Evolutionary conservation across 2,888 invertebrate genomes (phyloP).

Genomic region (Leucoma salicis): DNA sequence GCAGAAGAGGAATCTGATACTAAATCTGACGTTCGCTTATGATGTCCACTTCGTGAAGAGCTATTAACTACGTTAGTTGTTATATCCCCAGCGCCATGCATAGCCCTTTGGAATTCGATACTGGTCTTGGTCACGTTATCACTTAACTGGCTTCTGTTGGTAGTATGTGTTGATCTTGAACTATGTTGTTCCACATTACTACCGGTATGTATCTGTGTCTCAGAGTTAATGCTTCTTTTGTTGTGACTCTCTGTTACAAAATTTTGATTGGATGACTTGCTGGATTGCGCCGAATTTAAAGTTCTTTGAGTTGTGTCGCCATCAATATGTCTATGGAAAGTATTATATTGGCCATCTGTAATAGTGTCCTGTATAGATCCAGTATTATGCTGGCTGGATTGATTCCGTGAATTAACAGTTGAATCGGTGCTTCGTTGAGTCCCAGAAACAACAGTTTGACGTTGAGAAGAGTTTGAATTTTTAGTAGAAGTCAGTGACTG

Average conservation of each 20-base stretch:
- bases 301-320: slow-evolving; percentile 49
- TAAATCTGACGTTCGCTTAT: slow-evolving; percentile 89
- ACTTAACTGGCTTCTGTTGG: slow-evolving; percentile 66
- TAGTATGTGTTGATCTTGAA: slow-evolving; percentile 53
- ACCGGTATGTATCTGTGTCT: slow-evolving; percentile 39
- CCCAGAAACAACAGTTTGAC: slow-evolving; percentile 24
- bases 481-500: slow-evolving; percentile 39
- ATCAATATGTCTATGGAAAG: slow-evolving; percentile 29
- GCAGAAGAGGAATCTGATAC: slow-evolving; percentile 88
- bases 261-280: slow-evolving; percentile 31
- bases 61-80: slow-evolving; percentile 42
- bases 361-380: slow-evolving; percentile 45
- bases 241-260: slow-evolving; percentile 28
- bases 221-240: slow-evolving; percentile 35
- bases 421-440: slow-evolving; percentile 36
- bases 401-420: slow-evolving; percentile 32
- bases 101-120: slow-evolving; percentile 78
- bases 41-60: slow-evolving; percentile 72
- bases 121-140: slow-evolving; percentile 77
- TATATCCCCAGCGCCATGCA: slow-evolving; percentile 66
- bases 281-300: slow-evolving; percentile 44
- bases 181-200: slow-evolving; percentile 46
- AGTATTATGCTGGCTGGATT: slow-evolving; percentile 40
- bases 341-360: slow-evolving; percentile 23
- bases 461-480: slow-evolving; percentile 35